These are phyloP conservation scores for Coranthus polyacanthus DNA, from an alignment of 2,797 vertebrate species.

Conservation along the genomic window DNA sequence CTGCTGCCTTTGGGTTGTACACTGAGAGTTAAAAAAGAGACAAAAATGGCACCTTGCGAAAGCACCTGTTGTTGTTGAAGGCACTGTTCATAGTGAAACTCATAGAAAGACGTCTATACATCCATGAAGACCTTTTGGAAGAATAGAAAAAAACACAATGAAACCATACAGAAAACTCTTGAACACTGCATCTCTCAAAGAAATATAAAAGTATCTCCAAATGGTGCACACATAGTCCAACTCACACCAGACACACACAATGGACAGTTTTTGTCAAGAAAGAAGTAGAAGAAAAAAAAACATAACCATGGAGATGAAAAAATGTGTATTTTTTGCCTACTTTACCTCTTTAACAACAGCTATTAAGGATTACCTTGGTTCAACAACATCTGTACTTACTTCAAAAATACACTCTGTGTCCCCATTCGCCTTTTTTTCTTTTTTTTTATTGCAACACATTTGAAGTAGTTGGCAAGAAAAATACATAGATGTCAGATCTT, in stretches of 20 bases:
- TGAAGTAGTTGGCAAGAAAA: slow-evolving; percentile 22
- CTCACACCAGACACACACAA: slow-evolving; percentile 6
- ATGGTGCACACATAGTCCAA: background rate
- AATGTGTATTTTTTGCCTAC: slow-evolving; percentile 23
- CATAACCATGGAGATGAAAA: slow-evolving; percentile 4
- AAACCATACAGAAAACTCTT: slow-evolving; percentile 27
- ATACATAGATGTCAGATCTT: slow-evolving; percentile 12
- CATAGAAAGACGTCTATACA: too few species aligned
- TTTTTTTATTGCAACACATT: background rate
- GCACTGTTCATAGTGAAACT: slow-evolving; percentile 7
- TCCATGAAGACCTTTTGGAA: slow-evolving; percentile 25
- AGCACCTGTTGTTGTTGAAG: too few species aligned
- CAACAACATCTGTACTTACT: slow-evolving; percentile 4
- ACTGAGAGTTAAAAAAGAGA: background rate
- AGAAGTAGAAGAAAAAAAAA: slow-evolving; percentile 22
- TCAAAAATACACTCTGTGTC: background rate
- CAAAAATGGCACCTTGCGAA: slow-evolving; percentile 17
- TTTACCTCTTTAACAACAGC: slow-evolving; percentile 26
- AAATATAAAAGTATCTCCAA: slow-evolving; percentile 19
- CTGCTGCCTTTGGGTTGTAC: slow-evolving; percentile 52
- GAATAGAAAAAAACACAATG: background rate
- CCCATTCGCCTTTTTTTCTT: background rate
- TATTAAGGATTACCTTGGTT: slow-evolving; percentile 44
- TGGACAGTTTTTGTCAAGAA: slow-evolving; percentile 41
- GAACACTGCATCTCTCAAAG: slow-evolving; percentile 12